Evolutionary conservation across 2,888 invertebrate genomes (phyloP).

Genomic region (Corythucha ciliata): DNA sequence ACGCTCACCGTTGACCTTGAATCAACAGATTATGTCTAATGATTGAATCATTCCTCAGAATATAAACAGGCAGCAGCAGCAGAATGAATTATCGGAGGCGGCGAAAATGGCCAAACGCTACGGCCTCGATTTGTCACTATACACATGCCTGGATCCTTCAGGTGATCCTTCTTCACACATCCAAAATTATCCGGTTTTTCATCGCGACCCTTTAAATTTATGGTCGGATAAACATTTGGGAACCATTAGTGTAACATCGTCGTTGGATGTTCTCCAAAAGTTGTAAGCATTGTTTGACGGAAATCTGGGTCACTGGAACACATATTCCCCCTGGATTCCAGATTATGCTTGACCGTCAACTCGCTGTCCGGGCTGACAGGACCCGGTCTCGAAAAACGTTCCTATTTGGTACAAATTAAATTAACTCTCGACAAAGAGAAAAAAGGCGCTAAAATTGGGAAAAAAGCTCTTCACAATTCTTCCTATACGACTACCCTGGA

Average conservation of each 20-base stretch:
- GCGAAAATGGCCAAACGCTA: slow-evolving; percentile 31
- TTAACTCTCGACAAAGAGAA: slow-evolving; percentile 36
- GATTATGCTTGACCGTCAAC: slow-evolving; percentile 36
- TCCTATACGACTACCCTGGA: slow-evolving; percentile 35
- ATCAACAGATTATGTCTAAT: too few relatives aligned
- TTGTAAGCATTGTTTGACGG: slow-evolving; percentile 16
- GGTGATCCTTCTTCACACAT: background rate
- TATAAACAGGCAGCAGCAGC: too few relatives aligned
- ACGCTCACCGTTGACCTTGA: too few relatives aligned
- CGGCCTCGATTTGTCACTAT: slow-evolving; percentile 33
- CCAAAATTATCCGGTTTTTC: background rate
- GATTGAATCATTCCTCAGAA: too few relatives aligned
- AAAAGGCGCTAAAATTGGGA: slow-evolving; percentile 30
- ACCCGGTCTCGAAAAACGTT: slow-evolving; percentile 33
- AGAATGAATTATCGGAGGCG: slow-evolving; percentile 19
- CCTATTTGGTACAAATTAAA: slow-evolving; percentile 36
- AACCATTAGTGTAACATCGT: slow-evolving; percentile 14
- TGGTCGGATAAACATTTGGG: slow-evolving; percentile 25
- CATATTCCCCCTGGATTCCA: slow-evolving; percentile 22
- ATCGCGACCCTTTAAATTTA: slow-evolving; percentile 14
- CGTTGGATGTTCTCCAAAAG: slow-evolving; percentile 25
- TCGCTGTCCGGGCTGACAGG: slow-evolving; percentile 37
- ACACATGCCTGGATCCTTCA: slow-evolving; percentile 22
- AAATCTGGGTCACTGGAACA: background rate
- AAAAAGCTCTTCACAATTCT: slow-evolving; percentile 30